Evolutionary conservation across 2,888 invertebrate species (phyloP).

Genomic region (Cactoblastis cactorum): DNA sequence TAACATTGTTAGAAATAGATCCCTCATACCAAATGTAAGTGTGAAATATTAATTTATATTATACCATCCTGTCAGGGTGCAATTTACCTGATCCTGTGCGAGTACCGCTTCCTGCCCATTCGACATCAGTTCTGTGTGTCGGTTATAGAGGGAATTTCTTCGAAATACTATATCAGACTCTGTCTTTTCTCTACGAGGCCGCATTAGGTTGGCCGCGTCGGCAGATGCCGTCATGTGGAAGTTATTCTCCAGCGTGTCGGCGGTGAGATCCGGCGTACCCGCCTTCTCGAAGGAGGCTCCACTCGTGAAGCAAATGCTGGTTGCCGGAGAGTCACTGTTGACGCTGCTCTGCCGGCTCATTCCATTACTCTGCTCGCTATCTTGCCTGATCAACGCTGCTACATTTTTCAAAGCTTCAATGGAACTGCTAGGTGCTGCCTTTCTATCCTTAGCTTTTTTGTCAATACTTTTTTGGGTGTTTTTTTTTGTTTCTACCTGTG

Average conservation of each 20-base stretch:
- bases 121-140: slow-evolving; percentile 62
- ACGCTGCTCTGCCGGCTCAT: slow-evolving; percentile 65
- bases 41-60: slow-evolving; percentile 61
- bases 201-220: slow-evolving; percentile 65
- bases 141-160: slow-evolving; percentile 72
- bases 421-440: slow-evolving; percentile 41
- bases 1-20: slow-evolving; percentile 58
- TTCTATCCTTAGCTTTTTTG: slow-evolving; percentile 38
- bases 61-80: slow-evolving; percentile 68
- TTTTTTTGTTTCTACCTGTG: slow-evolving; percentile 61
- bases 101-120: slow-evolving; percentile 79
- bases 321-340: slow-evolving; percentile 66
- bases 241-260: slow-evolving; percentile 52
- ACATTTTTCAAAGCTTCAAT: slow-evolving; percentile 69
- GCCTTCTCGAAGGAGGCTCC: slow-evolving; percentile 57
- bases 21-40: slow-evolving; percentile 71
- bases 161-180: slow-evolving; percentile 91
- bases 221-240: slow-evolving; percentile 35
- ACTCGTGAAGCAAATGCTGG: slow-evolving; percentile 59
- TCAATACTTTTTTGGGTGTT: slow-evolving; percentile 43
- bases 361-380: slow-evolving; percentile 49
- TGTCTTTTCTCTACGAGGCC: slow-evolving; percentile 91
- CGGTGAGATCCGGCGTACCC: slow-evolving; percentile 62
- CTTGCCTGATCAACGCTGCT: slow-evolving; percentile 64
- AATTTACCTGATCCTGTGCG: slow-evolving; percentile 76